These are phyloP conservation scores for Aphaenogaster rudis DNA, from an alignment of 1,140 invertebrate genomes.

Conservation along the genomic window DNA sequence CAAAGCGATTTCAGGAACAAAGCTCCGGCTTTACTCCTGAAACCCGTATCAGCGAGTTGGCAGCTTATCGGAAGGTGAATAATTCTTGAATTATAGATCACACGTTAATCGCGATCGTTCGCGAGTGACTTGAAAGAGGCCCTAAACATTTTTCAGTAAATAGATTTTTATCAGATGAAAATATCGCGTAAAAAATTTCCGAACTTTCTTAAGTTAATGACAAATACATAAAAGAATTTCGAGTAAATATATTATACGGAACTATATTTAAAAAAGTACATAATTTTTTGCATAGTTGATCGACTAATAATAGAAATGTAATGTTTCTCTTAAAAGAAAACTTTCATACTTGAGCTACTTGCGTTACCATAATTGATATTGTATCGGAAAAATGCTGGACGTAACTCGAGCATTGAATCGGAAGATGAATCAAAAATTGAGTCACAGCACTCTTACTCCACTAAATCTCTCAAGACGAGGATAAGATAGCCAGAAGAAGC, in stretches of 20 bases:
- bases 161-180: background rate
- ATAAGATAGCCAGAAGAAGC: slow-evolving; percentile 17
- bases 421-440: background rate
- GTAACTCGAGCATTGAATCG: background rate
- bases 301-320: background rate
- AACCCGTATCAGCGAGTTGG: background rate
- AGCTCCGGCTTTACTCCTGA: slow-evolving; percentile 12
- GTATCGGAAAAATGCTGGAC: background rate
- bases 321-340: background rate
- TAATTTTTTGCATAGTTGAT: background rate
- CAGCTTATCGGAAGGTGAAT: slow-evolving; percentile 7
- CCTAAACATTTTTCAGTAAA: background rate
- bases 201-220: background rate
- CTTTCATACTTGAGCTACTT: background rate
- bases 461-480: slow-evolving; percentile 17
- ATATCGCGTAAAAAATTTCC: background rate
- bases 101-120: background rate
- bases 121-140: background rate
- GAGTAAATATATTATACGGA: background rate
- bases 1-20: slow-evolving; percentile 37
- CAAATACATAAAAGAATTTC: background rate
- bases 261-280: background rate
- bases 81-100: slow-evolving; percentile 26
- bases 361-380: background rate
- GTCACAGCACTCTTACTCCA: background rate